Percentiles rank a stretch among this genome's conserved stretches.
These are phyloP conservation scores for Pseudorhombus dupliciocellatus DNA, from an alignment of 2,113 vertebrate species.

Conservation along the genomic window DNA sequence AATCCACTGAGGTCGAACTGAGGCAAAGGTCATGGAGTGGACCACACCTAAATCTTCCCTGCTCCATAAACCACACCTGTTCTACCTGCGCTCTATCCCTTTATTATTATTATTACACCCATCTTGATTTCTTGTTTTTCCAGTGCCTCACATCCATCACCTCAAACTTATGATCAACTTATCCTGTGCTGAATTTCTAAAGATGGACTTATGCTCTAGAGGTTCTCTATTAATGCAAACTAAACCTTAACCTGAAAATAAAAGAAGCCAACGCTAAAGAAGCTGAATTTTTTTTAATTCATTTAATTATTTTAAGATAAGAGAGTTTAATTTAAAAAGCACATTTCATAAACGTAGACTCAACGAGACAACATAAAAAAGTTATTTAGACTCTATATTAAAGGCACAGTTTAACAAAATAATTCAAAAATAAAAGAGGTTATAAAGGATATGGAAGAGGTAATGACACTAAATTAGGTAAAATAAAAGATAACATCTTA, in stretches of 20 bases:
- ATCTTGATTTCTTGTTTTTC: neutral
- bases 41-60: constrained; percentile 35
- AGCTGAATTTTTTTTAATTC: no score
- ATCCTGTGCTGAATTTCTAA: neutral
- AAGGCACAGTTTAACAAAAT: no score
- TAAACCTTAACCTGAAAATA: no score
- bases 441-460: no score
- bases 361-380: no score
- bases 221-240: no score
- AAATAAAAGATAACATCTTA: no score
- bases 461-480: no score
- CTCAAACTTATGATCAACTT: neutral
- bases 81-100: neutral
- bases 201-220: neutral
- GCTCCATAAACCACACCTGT: constrained; percentile 20
- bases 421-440: no score
- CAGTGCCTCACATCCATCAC: neutral
- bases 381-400: no score
- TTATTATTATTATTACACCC: neutral
- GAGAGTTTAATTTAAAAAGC: neutral
- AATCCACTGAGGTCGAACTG: constrained; percentile 24
- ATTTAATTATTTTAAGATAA: neutral
- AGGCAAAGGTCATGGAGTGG: neutral
- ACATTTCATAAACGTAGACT: no score
- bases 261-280: no score